Percentiles rank a stretch among this genome's conserved stretches.
Evolutionary conservation across 2,113 vertebrate species (phyloP).

Genomic region (Pedetes capensis): DNA sequence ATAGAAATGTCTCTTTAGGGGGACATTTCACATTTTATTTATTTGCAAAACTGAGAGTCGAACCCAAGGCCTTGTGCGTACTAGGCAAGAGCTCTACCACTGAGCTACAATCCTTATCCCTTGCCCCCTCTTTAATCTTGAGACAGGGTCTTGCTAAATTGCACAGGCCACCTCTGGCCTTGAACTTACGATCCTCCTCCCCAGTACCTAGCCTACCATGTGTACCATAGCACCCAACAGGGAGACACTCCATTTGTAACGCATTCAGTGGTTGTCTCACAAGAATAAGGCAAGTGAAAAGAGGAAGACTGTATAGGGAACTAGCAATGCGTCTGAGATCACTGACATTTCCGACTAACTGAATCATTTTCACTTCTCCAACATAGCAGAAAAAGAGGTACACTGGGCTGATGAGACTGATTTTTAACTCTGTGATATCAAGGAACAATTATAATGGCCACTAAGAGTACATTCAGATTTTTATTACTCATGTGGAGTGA

Average conservation of each 20-base stretch:
- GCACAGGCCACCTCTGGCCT: too few relatives aligned
- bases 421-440: neutral
- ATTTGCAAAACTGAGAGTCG: too few relatives aligned
- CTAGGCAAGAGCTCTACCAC: too few relatives aligned
- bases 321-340: neutral
- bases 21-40: too few relatives aligned
- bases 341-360: neutral
- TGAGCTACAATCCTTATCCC: too few relatives aligned
- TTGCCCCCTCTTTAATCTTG: too few relatives aligned
- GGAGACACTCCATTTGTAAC: neutral
- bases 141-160: too few relatives aligned
- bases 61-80: too few relatives aligned
- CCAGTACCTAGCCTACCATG: too few relatives aligned
- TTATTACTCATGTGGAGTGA: neutral
- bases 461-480: neutral
- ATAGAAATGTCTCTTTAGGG: neutral
- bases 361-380: neutral
- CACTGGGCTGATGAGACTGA: neutral
- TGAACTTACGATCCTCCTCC: too few relatives aligned
- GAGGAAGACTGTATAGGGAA: neutral
- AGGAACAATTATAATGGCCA: neutral
- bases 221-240: too few relatives aligned
- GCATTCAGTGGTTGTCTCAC: neutral
- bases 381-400: neutral
- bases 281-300: neutral